Evolutionary conservation across 1,140 invertebrate species (phyloP).

Genomic region (Pogonomyrmex californicus): DNA sequence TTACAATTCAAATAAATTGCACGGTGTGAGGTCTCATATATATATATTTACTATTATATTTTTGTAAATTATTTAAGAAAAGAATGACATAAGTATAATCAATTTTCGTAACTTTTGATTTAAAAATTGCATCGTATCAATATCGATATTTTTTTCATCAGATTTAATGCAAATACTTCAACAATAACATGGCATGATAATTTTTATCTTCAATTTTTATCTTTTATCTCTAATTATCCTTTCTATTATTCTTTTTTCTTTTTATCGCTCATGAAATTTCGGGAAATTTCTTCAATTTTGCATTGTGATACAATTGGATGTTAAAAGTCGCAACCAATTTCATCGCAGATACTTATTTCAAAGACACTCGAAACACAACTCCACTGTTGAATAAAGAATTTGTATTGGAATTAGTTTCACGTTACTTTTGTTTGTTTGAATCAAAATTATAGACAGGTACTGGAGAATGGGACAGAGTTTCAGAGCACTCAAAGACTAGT

Average conservation of each 20-base stretch:
- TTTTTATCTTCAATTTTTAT: neutral
- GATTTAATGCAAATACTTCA: neutral
- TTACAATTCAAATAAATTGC: neutral
- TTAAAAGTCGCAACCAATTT: constrained; percentile 35
- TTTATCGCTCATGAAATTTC: neutral
- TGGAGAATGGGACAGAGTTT: constrained; percentile 32
- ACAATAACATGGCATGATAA: neutral
- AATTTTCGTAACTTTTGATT: neutral
- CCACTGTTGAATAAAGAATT: constrained; percentile 27
- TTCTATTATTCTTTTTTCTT: neutral
- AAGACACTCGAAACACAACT: neutral
- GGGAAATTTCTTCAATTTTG: neutral
- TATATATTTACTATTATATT: neutral
- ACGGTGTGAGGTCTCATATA: too few relatives aligned
- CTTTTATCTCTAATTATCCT: neutral
- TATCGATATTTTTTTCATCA: neutral
- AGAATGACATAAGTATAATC: neutral
- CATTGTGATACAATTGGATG: constrained; percentile 22
- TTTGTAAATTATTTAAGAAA: neutral
- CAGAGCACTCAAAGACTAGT: constrained; percentile 39
- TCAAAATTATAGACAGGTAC: constrained; percentile 41
- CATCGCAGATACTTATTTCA: constrained; percentile 1
- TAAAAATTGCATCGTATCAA: neutral
- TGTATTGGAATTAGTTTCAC: constrained; percentile 47
- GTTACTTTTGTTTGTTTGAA: constrained; percentile 15